Conservation (phyloP, 1,140 invertebrate genomes). For the Drosophila kanapiae region DNA sequence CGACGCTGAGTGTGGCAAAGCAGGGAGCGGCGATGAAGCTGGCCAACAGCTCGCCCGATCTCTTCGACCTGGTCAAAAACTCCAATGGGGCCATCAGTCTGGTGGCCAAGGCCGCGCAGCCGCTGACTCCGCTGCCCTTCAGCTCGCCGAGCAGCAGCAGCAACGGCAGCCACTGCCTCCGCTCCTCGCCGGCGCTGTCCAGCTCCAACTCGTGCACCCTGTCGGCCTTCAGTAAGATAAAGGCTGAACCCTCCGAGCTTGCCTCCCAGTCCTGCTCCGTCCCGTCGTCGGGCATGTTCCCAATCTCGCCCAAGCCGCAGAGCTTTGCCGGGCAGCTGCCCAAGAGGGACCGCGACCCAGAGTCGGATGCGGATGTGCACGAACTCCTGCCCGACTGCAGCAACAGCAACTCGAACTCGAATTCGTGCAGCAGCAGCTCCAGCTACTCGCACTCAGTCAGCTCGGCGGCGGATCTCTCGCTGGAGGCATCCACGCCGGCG, state of each 20-base stretch:
- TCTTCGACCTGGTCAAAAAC: conserved; percentile 82
- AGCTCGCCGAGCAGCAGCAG: conserved; percentile 68
- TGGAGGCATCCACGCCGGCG: conserved; percentile 77
- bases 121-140: conserved; percentile 56
- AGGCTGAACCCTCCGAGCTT: conserved; percentile 58
- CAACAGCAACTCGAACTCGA: conserved; percentile 67
- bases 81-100: conserved; percentile 79
- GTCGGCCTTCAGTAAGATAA: conserved; percentile 73
- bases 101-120: conserved; percentile 37
- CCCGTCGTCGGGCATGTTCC: conserved; percentile 5
- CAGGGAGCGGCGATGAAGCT: conserved; percentile 38
- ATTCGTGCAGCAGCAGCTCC: conserved; percentile 69
- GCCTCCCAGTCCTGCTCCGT: conserved; percentile 17
- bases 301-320: conserved; percentile 57
- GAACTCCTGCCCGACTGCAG: conserved; percentile 53
- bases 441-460: conserved; percentile 74
- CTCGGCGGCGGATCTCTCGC: conserved; percentile 77
- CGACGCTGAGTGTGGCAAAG: conserved; percentile 66
- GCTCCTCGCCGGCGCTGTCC: conserved; percentile 63
- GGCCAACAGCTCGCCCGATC: conserved; percentile 57
- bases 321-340: conserved; percentile 70
- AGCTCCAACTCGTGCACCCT: conserved; percentile 62
- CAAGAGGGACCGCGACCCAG: background rate
- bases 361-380: conserved; percentile 22
- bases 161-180: conserved; percentile 41